These are phyloP conservation scores for Ophion ventricosus DNA, from an alignment of 2,888 invertebrate species.

Conservation along the genomic window DNA sequence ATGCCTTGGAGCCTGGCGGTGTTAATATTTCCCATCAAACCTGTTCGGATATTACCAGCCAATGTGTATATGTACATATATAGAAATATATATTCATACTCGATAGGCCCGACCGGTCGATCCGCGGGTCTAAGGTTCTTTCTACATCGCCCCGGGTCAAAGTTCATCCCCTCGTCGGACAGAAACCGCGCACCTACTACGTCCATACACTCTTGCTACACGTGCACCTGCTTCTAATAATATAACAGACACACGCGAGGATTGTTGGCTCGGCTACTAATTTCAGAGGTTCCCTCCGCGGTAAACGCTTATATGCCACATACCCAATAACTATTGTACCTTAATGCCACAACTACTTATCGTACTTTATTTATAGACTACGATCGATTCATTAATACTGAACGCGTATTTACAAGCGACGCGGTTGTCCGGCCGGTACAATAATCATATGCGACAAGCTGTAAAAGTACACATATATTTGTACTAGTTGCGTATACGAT, in stretches of 20 bases:
- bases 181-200: constrained; percentile 49
- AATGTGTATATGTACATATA: not conserved
- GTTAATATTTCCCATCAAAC: constrained; percentile 75
- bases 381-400: constrained; percentile 57
- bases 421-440: constrained; percentile 44
- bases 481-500: not conserved
- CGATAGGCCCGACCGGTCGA: constrained; percentile 51
- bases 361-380: constrained; percentile 61
- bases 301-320: constrained; percentile 11
- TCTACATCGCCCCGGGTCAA: constrained; percentile 68
- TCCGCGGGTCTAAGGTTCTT: constrained; percentile 62
- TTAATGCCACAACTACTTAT: constrained; percentile 44
- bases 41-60: constrained; percentile 69
- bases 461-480: constrained; percentile 19
- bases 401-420: constrained; percentile 54
- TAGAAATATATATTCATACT: constrained; percentile 21
- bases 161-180: constrained; percentile 69
- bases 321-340: constrained; percentile 29
- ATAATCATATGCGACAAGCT: constrained; percentile 31
- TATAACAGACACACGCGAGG: constrained; percentile 47
- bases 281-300: constrained; percentile 43
- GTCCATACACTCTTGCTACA: constrained; percentile 57
- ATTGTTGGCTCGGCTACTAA: constrained; percentile 47
- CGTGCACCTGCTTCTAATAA: constrained; percentile 68
- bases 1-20: constrained; percentile 65